These are phyloP conservation scores for Sparidentex hasta DNA, from an alignment of 2,797 vertebrate species.

Conservation along the genomic window DNA sequence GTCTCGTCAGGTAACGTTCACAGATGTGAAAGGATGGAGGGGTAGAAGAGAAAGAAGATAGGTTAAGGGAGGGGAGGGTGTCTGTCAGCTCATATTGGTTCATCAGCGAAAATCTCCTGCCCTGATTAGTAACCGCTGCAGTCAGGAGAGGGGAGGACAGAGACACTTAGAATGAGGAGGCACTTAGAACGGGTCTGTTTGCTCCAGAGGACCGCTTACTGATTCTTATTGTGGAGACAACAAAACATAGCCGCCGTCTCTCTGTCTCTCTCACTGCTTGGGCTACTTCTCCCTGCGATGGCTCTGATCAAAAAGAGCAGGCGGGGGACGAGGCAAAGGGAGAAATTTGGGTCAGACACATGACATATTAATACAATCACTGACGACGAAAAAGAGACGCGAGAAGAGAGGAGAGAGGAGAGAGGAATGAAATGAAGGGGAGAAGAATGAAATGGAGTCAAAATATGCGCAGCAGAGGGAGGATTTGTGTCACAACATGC, in stretches of 20 bases:
- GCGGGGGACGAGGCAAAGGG: conserved; percentile 16
- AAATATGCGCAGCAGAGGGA: conserved; percentile 40
- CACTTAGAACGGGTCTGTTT: conserved; percentile 42
- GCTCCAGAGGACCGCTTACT: conserved; percentile 38
- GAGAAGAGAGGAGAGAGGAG: conserved; percentile 26
- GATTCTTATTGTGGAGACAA: conserved; percentile 62
- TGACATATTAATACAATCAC: conserved; percentile 61
- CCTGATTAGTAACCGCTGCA: conserved; percentile 65
- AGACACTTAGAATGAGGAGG: conserved; percentile 42
- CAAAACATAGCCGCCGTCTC: conserved; percentile 40
- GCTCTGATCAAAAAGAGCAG: conserved; percentile 53
- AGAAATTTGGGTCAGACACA: conserved; percentile 61
- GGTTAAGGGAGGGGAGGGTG: conserved; percentile 48
- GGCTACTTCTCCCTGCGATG: conserved; percentile 26
- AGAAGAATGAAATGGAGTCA: conserved; percentile 23
- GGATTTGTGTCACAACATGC: conserved; percentile 32
- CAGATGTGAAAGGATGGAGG: conserved; percentile 68
- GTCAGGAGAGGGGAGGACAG: conserved; percentile 34
- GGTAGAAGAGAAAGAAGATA: conserved; percentile 39
- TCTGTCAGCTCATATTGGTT: conserved; percentile 74
- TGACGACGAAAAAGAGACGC: conserved; percentile 24
- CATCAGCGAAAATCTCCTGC: conserved; percentile 60
- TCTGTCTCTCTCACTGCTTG: conserved; percentile 12
- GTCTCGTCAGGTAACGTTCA: conserved; percentile 79
- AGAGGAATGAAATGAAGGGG: conserved; percentile 19